phyloP scores from a whole-genome alignment of 2,113 vertebrate genomes.

The Etia nguti region DNA sequence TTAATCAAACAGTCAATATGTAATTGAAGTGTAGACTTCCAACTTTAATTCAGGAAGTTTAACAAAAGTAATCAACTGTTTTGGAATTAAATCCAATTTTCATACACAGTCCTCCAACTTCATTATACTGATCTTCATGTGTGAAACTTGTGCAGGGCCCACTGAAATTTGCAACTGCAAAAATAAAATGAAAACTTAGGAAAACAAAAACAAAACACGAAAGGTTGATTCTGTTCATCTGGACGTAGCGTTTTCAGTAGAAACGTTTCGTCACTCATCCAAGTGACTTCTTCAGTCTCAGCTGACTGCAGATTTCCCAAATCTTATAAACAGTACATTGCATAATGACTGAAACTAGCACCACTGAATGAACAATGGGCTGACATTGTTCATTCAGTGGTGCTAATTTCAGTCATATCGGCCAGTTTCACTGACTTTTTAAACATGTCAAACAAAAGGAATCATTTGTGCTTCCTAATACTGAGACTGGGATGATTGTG shows the following conservation, averaged over 20 bases:
- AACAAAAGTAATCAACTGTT: background rate
- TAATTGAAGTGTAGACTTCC: background rate
- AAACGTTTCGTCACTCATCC: background rate
- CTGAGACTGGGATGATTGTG: background rate
- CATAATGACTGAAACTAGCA: background rate
- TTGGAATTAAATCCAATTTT: background rate
- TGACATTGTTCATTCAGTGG: background rate
- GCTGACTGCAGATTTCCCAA: background rate
- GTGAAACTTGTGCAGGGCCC: accelerated
- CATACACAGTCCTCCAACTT: background rate
- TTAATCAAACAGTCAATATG: background rate
- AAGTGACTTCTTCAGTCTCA: background rate
- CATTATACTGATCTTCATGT: background rate
- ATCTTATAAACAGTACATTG: background rate
- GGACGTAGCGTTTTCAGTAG: accelerated
- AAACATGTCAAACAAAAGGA: background rate
- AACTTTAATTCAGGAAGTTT: background rate
- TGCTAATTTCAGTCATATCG: background rate
- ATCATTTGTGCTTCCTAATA: background rate
- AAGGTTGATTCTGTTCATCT: background rate
- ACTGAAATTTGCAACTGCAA: background rate
- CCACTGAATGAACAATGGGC: background rate
- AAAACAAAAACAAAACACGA: background rate
- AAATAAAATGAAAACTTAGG: background rate
- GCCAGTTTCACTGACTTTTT: background rate